Percentiles rank a stretch among this genome's conserved stretches.
phyloP scores from a whole-genome alignment of 2,113 vertebrate genomes.

The Chloebia gouldiae region DNA sequence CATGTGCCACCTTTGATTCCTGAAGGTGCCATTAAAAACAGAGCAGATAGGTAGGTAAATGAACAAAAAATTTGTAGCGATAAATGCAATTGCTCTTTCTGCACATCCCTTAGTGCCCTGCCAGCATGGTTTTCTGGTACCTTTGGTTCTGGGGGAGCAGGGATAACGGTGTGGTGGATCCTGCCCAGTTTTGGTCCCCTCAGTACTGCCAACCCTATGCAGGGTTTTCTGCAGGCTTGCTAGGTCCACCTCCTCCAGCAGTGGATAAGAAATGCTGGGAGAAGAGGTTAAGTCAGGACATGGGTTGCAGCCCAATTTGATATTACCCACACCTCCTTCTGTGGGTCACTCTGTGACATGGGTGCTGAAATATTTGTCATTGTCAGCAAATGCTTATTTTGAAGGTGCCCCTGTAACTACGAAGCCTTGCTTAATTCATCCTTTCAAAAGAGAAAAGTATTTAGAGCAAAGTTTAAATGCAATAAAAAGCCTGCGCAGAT shows the following conservation, averaged over 20 bases:
- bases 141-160: neutral
- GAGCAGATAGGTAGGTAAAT: neutral
- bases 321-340: neutral
- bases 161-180: fast-evolving
- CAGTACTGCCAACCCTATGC: fast-evolving
- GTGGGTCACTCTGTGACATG: fast-evolving
- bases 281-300: neutral
- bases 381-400: conserved; percentile 10
- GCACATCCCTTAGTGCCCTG: neutral
- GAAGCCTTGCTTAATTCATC: conserved; percentile 14
- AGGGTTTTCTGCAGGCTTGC: neutral
- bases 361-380: neutral
- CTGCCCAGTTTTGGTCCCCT: neutral
- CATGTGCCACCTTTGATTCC: neutral
- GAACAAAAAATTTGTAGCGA: neutral
- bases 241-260: fast-evolving
- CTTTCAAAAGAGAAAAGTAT: neutral
- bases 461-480: conserved; percentile 33
- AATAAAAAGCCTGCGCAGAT: neutral
- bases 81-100: neutral
- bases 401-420: neutral
- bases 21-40: neutral
- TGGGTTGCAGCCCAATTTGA: neutral
- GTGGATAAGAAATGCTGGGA: neutral
- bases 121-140: neutral